phyloP scores from a whole-genome alignment of 2,888 invertebrate genomes.

The Drosophila anomalipes region DNA sequence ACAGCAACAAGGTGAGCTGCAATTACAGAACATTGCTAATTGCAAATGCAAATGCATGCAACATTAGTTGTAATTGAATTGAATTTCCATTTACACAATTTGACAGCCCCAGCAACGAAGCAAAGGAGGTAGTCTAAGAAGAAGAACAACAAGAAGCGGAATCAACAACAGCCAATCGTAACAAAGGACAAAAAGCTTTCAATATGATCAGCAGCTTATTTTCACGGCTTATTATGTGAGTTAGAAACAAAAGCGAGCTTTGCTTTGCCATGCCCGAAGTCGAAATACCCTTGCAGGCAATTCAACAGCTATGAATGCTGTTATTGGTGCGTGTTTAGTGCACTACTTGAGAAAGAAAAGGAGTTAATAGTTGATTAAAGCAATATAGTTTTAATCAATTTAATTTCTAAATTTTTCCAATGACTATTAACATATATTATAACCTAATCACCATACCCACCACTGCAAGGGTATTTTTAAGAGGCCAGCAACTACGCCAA shows the following conservation, averaged over 20 bases:
- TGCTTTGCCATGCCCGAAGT: slow-evolving; percentile 28
- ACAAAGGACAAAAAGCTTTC: slow-evolving; percentile 50
- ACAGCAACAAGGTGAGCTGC: slow-evolving; percentile 31
- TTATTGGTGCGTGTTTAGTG: background rate
- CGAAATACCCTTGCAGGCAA: slow-evolving; percentile 37
- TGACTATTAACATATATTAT: slow-evolving; percentile 2
- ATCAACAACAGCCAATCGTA: slow-evolving; percentile 2
- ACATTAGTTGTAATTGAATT: slow-evolving; percentile 47
- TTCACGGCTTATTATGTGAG: slow-evolving; percentile 84
- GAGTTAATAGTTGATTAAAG: background rate
- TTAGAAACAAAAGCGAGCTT: slow-evolving; percentile 44
- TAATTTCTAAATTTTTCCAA: background rate
- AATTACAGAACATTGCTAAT: slow-evolving; percentile 25
- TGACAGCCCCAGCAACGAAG: slow-evolving; percentile 10
- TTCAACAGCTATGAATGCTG: background rate
- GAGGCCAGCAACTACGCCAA: slow-evolving; percentile 45
- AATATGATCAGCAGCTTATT: slow-evolving; percentile 84
- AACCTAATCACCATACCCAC: slow-evolving; percentile 1
- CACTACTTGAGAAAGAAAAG: background rate
- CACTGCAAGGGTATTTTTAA: slow-evolving; percentile 35
- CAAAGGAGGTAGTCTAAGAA: background rate
- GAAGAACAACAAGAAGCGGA: background rate
- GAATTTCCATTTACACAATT: slow-evolving; percentile 20
- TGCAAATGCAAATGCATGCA: slow-evolving; percentile 6
- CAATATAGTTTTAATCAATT: background rate